A percentile compares a stretch with the other conserved stretches of the same genome.
Evolutionary conservation across 2,888 invertebrate genomes (phyloP).

Genomic region (Rutpela maculata): DNA sequence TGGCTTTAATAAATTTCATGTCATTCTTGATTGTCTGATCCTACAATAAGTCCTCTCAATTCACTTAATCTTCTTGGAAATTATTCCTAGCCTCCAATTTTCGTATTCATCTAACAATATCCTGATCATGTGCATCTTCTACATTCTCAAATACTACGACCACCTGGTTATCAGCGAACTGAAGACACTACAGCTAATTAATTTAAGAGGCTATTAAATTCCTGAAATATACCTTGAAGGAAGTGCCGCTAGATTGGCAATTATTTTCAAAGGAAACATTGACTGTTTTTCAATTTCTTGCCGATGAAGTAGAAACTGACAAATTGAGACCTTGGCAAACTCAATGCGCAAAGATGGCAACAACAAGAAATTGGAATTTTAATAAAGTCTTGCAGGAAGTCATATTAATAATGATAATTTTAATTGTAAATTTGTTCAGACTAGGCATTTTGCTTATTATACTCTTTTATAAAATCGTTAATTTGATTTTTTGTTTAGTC

Average conservation of each 20-base stretch:
- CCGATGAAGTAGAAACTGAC: neutral
- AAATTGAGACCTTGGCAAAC: conserved; percentile 16
- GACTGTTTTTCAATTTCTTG: neutral
- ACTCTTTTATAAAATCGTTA: neutral
- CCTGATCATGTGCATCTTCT: too few relatives aligned
- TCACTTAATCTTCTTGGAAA: too few relatives aligned
- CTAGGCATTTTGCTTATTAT: neutral
- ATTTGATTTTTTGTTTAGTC: neutral
- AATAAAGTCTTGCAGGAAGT: conserved; percentile 16
- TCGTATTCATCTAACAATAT: too few relatives aligned
- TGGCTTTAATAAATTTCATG: too few relatives aligned
- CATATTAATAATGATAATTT: conserved; percentile 11
- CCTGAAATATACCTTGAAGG: neutral
- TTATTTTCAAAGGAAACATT: neutral
- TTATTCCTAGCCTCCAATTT: too few relatives aligned
- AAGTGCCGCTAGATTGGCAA: neutral
- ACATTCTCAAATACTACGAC: too few relatives aligned
- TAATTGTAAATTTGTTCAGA: conserved; percentile 10
- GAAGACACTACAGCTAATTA: neutral
- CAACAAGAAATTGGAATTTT: neutral
- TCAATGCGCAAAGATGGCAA: neutral
- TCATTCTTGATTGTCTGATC: too few relatives aligned
- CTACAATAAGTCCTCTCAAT: too few relatives aligned
- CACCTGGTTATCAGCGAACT: too few relatives aligned
- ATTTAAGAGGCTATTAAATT: neutral